A percentile compares a stretch with the other conserved stretches of the same genome.
Conservation (phyloP, 1,140 invertebrate genomes). For the Calosoma granatense region DNA sequence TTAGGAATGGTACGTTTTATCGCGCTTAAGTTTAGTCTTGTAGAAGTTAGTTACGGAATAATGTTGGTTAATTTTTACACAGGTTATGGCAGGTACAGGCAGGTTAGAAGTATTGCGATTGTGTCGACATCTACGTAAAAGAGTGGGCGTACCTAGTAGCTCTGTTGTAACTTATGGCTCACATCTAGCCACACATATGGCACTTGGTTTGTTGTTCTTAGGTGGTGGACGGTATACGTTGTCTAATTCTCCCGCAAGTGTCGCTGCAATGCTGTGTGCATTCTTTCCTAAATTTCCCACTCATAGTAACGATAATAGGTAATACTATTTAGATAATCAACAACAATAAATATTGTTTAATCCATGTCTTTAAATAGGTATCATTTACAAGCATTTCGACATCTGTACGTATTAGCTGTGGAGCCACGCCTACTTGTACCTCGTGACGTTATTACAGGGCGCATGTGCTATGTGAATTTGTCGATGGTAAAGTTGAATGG, state of each 20-base stretch:
- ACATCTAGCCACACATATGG: conserved; percentile 90
- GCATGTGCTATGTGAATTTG: conserved; percentile 71
- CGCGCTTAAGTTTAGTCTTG: conserved; percentile 6
- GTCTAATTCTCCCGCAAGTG: conserved; percentile 67
- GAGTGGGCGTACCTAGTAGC: conserved; percentile 50
- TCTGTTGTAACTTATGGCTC: conserved; percentile 76
- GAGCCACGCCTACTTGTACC: conserved; percentile 82
- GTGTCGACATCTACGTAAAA: conserved; percentile 70
- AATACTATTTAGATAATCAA: conserved; percentile 16
- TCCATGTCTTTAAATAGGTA: conserved; percentile 46
- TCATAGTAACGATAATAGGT: conserved; percentile 92
- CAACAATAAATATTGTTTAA: conserved; percentile 12
- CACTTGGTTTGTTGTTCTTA: conserved; percentile 83
- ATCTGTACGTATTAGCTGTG: conserved; percentile 88
- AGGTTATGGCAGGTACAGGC: conserved; percentile 90
- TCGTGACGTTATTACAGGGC: conserved; percentile 68
- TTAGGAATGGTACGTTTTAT: conserved; percentile 55
- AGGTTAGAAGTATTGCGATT: conserved; percentile 78
- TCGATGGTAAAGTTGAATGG: conserved; percentile 49
- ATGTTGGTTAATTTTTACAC: too few relatives aligned
- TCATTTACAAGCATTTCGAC: conserved; percentile 89
- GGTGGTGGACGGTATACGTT: conserved; percentile 87
- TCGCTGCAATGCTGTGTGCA: conserved; percentile 82
- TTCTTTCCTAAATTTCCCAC: conserved; percentile 96
- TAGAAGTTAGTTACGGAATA: not conserved